Evolutionary conservation across 2,888 invertebrate species (phyloP).

Genomic region (Taphrorychus bicolor): DNA sequence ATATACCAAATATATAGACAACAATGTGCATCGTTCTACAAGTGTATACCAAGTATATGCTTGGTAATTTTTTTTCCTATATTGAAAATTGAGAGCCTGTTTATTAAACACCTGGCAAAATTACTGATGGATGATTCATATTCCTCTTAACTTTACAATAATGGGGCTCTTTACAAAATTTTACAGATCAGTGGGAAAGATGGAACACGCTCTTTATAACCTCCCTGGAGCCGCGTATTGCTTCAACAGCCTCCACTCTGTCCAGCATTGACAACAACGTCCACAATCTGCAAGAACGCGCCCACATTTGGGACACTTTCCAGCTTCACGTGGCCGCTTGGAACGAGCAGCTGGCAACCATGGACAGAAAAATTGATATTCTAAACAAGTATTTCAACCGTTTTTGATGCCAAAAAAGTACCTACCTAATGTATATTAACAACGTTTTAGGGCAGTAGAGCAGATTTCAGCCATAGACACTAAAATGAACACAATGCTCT

Average conservation of each 20-base stretch:
- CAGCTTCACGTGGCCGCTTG: constrained; percentile 63
- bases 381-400: constrained; percentile 57
- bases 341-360: constrained; percentile 63
- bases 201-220: constrained; percentile 58
- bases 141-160: too few relatives aligned
- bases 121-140: too few relatives aligned
- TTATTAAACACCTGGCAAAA: too few relatives aligned
- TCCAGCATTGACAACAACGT: constrained; percentile 61
- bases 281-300: constrained; percentile 61
- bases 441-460: constrained; percentile 59
- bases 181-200: constrained; percentile 58
- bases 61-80: too few relatives aligned
- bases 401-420: too few relatives aligned
- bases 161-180: too few relatives aligned
- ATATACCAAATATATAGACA: too few relatives aligned
- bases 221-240: constrained; percentile 60
- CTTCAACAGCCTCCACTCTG: constrained; percentile 55
- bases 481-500: constrained; percentile 54
- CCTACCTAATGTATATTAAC: too few relatives aligned
- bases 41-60: too few relatives aligned
- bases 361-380: constrained; percentile 62
- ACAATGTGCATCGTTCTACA: too few relatives aligned
- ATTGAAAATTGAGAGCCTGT: too few relatives aligned
- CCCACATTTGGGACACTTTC: constrained; percentile 64
- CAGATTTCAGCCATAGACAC: constrained; percentile 54